Evolutionary conservation across 2,113 vertebrate genomes (phyloP).

Genomic region (Pterocles gutturalis): DNA sequence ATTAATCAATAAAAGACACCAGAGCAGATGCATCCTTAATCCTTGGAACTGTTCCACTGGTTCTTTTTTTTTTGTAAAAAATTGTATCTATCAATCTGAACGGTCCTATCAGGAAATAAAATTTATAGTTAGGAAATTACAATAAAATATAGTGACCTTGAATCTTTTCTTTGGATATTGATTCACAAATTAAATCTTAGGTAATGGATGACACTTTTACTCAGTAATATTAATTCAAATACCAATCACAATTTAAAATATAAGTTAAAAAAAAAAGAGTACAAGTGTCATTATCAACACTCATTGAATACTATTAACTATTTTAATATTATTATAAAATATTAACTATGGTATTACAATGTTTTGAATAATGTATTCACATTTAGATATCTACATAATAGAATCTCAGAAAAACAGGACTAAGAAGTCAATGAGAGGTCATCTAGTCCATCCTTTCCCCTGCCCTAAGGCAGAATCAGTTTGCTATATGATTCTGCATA

Average conservation of each 20-base stretch:
- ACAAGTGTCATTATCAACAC: background rate
- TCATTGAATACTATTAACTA: background rate
- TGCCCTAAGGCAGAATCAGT: background rate
- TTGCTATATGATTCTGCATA: background rate
- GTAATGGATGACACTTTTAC: background rate
- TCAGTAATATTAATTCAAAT: background rate
- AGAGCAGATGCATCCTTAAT: background rate
- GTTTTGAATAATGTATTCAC: slow-evolving; percentile 13
- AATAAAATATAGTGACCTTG: background rate
- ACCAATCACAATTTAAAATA: background rate
- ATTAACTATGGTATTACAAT: background rate
- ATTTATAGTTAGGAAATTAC: background rate
- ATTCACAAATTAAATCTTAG: background rate
- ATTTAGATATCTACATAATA: background rate
- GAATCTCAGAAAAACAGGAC: background rate
- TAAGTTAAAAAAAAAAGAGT: background rate
- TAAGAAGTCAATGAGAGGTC: background rate
- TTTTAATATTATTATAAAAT: background rate
- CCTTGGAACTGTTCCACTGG: background rate
- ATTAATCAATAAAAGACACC: background rate
- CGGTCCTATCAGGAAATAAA: background rate
- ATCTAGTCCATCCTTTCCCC: background rate
- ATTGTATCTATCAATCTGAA: background rate
- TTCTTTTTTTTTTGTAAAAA: background rate
- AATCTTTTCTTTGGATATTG: background rate